Percentiles rank a stretch among this genome's conserved stretches.
Evolutionary conservation across 2,113 vertebrate genomes (phyloP).

Genomic region (Agelaius tricolor): DNA sequence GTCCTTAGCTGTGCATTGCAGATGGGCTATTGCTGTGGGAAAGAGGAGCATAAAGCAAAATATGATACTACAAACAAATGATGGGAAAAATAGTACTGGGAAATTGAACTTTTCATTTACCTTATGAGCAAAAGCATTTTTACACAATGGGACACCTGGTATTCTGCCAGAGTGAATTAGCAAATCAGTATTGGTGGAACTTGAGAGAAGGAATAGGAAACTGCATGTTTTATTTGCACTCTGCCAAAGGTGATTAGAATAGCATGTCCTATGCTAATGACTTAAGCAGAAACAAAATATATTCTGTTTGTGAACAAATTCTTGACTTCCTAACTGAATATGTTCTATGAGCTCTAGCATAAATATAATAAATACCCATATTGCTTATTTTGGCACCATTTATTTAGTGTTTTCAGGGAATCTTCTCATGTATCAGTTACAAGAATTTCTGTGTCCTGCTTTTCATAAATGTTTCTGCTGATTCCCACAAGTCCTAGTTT

Average conservation of each 20-base stretch:
- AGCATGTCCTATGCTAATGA: neutral
- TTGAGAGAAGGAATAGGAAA: neutral
- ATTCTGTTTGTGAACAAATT: neutral
- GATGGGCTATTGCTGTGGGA: conserved; percentile 8
- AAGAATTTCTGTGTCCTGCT: neutral
- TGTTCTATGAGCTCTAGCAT: neutral
- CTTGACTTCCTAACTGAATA: neutral
- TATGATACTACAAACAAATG: neutral
- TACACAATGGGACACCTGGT: conserved; percentile 33
- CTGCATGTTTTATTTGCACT: neutral
- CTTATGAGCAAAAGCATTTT: neutral
- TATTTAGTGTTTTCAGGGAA: neutral
- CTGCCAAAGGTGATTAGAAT: neutral
- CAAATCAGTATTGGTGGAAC: neutral
- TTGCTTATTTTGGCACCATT: neutral
- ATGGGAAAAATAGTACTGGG: conserved; percentile 3
- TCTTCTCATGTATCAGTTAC: neutral
- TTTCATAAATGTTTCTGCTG: neutral
- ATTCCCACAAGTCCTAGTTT: neutral
- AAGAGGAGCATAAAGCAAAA: conserved; percentile 10
- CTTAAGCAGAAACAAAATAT: neutral
- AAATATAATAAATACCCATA: neutral
- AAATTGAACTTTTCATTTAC: conserved; percentile 16
- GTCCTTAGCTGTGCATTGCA: conserved; percentile 10
- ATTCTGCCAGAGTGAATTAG: neutral